Base-by-base conservation (phyloP, 2,113 vertebrate genomes). In the Tringa solitaria region DNA sequence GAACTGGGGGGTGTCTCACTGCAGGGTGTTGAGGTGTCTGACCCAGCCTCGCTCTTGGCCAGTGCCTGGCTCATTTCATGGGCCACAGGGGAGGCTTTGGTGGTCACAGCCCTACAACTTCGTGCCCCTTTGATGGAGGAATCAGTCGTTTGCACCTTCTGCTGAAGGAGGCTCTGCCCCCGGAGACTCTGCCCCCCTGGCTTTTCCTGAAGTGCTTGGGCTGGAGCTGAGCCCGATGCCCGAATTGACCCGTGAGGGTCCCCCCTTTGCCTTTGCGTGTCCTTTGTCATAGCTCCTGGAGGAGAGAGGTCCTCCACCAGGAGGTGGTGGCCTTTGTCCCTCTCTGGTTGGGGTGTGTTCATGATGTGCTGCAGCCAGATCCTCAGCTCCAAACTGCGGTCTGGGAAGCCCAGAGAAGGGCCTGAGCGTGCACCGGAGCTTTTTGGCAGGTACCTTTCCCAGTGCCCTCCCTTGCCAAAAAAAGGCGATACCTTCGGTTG, bases 381-480 rank as follows among this genome's bases (percentile, higher is more conserved):
- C 39, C 74, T 12, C 59, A 73, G 35, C 73, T 64, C 20, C 11
- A 6, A 19, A 4, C 68, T 54, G 41, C 35, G 17, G 18, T 2
- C 46, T 53, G 43, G 73, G 53, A 18, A 73, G 28, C 22, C 8
- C 57, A 20, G 56, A 6, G n/a, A n/a, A 80, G 33, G 23, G 4
- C 26, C 68, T 48, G 51, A 23, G 5, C 0, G 3, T 12, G 32
- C 1, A 1, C 1, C 19, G 63, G 57, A 27, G 8, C 3, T 17
- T 28, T 32, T 54, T 32, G n/a, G 22, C 12, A 0, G 1, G 45
- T 24, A 12, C 21, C 4, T 21, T 70, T 56, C 10, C 27, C 5
- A 5, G 6, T 39, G 46, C 56, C 22, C n/a, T 51, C 43, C 2
- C 14, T 19, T 60, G 7, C 17, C 26, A 39, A 23, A 28, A 30